Base-by-base conservation (phyloP, 2,888 invertebrate genomes). In the Barypeithes pellucidus region DNA sequence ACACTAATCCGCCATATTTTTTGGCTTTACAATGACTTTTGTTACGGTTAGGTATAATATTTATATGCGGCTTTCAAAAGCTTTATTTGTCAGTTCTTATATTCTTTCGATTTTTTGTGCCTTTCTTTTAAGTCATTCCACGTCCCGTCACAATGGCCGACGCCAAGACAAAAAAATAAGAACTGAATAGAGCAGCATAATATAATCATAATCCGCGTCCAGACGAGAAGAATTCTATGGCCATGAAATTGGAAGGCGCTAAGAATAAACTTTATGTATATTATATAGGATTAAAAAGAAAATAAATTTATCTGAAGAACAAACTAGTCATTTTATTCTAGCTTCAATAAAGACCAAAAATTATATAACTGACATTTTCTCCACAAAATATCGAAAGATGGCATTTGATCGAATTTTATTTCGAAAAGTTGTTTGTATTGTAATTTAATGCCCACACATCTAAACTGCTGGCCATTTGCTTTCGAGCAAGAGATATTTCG, bases 61-160 rank as follows among this genome's bases (percentile, higher is more conserved):
- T 72, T 72, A 67, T 74, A 66, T 62, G 67, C 70, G 74, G 70
- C 70, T 70, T 74, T 74, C 57, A 70, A 62, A 36, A 57, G 60
- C 57, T 70, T 74, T 69, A 73, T 69, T 73, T 69, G 73, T 69
- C 73, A 69, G 65, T 73, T 73, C 66, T 45, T 39, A 70, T 70
- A 73, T 59, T 70, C 70, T 66, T 47, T 69, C 3, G 57, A 57
- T 67, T 61, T 67, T 74, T 70, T 74, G 70, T 70, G 62, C 43
- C 24, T 52, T 20, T 65, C 14, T n/a, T 57, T 57, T 57, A 12
- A 57, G 11, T 65, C 33, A n/a, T 57, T 57, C 36, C 54, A 57
- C 33, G 54, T 33, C 33, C 11, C 33, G 54, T 33, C 33, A 16
- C 24, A 57, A 57, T 57, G 33, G 33, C 54, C 16, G 54, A 33